phyloP scores from a whole-genome alignment of 2,797 vertebrate genomes.

The Pteropus rufus region DNA sequence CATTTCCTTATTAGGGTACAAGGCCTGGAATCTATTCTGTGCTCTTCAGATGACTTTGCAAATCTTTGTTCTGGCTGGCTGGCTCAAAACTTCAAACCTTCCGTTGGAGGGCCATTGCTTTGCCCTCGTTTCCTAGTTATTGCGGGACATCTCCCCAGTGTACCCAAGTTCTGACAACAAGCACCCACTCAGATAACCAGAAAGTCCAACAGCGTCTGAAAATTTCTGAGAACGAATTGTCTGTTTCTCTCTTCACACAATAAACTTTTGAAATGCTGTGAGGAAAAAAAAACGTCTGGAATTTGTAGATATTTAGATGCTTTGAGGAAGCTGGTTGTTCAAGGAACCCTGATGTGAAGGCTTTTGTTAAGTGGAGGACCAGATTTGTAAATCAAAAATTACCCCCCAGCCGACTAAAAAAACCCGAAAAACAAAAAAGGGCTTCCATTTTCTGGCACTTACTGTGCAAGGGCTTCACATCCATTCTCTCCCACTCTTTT shows the following conservation, averaged over 20 bases:
- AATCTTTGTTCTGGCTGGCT: not conserved
- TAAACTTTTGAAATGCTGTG: conserved; percentile 37
- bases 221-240: not conserved
- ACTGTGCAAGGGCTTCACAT: not conserved
- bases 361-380: conserved; percentile 37
- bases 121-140: not conserved
- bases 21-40: not conserved
- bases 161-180: conserved; percentile 7
- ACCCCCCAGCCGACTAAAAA: not conserved
- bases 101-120: not conserved
- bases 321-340: not conserved
- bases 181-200: conserved; percentile 43
- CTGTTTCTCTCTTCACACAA: not conserved
- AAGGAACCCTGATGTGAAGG: not conserved
- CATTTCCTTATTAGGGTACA: not conserved
- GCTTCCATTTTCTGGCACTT: not conserved
- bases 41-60: not conserved
- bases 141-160: not conserved
- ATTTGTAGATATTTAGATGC: conserved; percentile 36
- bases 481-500: not conserved
- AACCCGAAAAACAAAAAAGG: not conserved
- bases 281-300: conserved; percentile 19
- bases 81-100: not conserved
- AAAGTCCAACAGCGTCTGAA: conserved; percentile 1
- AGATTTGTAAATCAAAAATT: conserved; percentile 23